Conservation (phyloP, 1,140 invertebrate species). For the Drosophila bocki region DNA sequence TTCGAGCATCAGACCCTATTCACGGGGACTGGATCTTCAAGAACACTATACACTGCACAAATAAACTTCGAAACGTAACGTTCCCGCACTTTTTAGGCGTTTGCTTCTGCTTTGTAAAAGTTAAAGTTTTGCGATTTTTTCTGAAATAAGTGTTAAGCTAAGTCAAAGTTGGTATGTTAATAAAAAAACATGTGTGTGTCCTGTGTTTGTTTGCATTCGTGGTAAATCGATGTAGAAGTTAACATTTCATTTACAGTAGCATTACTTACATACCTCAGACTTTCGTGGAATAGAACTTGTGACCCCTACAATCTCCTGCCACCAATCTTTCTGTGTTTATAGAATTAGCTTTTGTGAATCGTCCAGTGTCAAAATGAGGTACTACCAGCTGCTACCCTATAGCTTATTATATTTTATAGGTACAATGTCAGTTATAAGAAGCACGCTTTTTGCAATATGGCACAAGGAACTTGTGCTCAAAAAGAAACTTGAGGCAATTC, state of each 20-base stretch:
- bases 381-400: neutral
- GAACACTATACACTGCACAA: too few relatives aligned
- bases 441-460: neutral
- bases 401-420: neutral
- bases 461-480: neutral
- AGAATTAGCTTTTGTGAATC: neutral
- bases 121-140: neutral
- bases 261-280: neutral
- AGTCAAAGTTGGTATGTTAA: neutral
- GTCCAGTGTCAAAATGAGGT: neutral
- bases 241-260: neutral
- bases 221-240: neutral
- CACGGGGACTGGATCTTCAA: too few relatives aligned
- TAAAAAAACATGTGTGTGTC: neutral
- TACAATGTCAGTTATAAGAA: neutral
- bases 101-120: neutral
- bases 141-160: neutral
- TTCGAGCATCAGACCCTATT: too few relatives aligned
- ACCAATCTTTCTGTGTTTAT: neutral
- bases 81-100: neutral
- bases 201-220: neutral
- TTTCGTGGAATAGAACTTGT: neutral
- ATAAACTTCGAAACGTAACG: too few relatives aligned
- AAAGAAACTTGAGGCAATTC: slow-evolving; percentile 1
- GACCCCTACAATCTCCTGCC: neutral